phyloP scores from a whole-genome alignment of 2,113 vertebrate species.

The Zapornia atra region DNA sequence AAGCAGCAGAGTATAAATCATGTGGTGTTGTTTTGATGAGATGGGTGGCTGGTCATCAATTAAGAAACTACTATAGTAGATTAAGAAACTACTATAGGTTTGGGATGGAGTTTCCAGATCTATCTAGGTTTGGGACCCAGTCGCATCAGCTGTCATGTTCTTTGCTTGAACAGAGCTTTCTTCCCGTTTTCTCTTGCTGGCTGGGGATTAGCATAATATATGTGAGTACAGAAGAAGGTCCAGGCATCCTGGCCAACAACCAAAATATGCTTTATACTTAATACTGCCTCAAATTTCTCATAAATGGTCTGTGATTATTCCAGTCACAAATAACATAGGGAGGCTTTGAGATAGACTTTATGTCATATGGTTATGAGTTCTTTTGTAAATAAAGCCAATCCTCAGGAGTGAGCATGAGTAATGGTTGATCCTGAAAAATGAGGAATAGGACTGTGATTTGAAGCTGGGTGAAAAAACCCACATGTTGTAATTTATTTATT shows the following conservation, averaged over 20 bases:
- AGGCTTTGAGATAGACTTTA: slow-evolving; percentile 18
- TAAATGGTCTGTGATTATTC: slow-evolving; percentile 16
- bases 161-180: background rate
- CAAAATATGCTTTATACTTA: background rate
- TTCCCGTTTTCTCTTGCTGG: background rate
- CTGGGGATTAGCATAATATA: slow-evolving; percentile 8
- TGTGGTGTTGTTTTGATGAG: background rate
- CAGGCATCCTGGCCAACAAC: background rate
- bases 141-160: background rate
- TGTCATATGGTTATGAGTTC: slow-evolving; percentile 5
- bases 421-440: slow-evolving; percentile 33
- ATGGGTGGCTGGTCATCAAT: background rate
- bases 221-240: background rate
- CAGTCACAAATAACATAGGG: slow-evolving; percentile 20
- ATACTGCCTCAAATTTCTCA: slow-evolving; percentile 15
- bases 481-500: slow-evolving; percentile 46
- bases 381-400: slow-evolving; percentile 39
- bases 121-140: background rate
- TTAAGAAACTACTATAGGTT: background rate
- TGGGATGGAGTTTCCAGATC: background rate
- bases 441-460: background rate
- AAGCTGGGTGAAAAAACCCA: background rate
- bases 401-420: slow-evolving; percentile 24
- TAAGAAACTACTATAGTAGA: background rate
- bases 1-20: background rate